These are phyloP conservation scores for Sarcophilus harrisii DNA, from an alignment of 2,797 vertebrate genomes.

Conservation along the genomic window DNA sequence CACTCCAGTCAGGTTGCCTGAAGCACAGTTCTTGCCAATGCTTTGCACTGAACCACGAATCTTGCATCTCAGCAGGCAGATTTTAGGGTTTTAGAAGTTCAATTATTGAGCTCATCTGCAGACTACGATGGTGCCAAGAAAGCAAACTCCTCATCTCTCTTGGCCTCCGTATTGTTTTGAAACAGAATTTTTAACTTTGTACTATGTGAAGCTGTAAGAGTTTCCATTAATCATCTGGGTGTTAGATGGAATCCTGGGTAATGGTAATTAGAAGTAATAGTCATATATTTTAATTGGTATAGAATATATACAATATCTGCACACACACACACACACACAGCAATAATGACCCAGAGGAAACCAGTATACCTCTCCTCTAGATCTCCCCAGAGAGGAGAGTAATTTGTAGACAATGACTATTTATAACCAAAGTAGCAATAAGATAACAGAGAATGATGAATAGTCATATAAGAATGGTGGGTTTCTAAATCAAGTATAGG, in stretches of 20 bases:
- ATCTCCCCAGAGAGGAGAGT: not conserved
- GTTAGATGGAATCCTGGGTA: not conserved
- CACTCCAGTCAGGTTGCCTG: accelerated
- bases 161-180: slow-evolving; percentile 11
- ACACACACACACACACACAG: not conserved
- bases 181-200: slow-evolving; percentile 28
- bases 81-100: not conserved
- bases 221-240: not conserved
- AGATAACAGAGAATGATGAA: not conserved
- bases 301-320: too few relatives aligned
- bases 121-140: not conserved
- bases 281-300: not conserved
- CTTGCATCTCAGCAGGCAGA: not conserved
- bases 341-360: not conserved
- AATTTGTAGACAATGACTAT: not conserved
- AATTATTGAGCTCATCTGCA: not conserved
- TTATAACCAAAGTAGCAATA: not conserved
- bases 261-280: not conserved
- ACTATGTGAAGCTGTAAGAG: not conserved
- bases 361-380: not conserved
- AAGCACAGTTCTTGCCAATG: not conserved
- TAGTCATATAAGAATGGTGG: not conserved
- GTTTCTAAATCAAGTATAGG: not conserved
- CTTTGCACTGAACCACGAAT: not conserved
- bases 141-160: slow-evolving; percentile 8